Evolutionary conservation across 2,888 invertebrate genomes (phyloP), one percentile per base, ranked within the genome.

Genomic region (Heliconius charithonia): DNA sequence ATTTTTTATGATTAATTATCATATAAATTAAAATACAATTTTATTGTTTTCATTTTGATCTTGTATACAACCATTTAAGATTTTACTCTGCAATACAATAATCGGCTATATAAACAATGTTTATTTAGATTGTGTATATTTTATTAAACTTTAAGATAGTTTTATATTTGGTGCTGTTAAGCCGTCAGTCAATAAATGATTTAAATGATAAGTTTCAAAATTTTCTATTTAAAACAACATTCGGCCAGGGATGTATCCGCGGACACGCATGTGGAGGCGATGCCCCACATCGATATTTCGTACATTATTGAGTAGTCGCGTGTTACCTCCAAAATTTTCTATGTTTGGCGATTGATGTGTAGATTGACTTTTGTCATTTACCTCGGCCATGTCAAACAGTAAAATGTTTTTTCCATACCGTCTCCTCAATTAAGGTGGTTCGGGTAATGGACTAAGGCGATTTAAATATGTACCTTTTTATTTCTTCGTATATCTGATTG

Each of bases 281-380:
- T 93, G 94, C 85, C 93, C 93, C 92, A 94, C 93, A 93, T 95
- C 95, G 94, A 95, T 95, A 94, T 91, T 91, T 90, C 92, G 89
- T 95, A 91, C 93, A 95, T 95, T 94, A 95, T 95, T 95, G 89
- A 95, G 89, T 88, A 93, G 90, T 94, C 90, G 94, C 95, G 94
- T 95, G 94, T 86, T 90, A 87, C 93, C 93, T 91, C 90, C 94
- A 91, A 91, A 95, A 94, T 93, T 93, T 94, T 90, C 90, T 92
- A 93, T 94, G 94, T 94, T 95, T 94, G 94, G 93, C 94, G 94
- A 94, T 94, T 94, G 94, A 93, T 93, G 93, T 93, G 92, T 94
- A 94, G 94, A 95, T 95, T 94, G 94, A 94, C 93, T 94, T 94
- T 94, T 94, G 94, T 94, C 95, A 95, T 95, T 94, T 94, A 89